These are phyloP conservation scores for Stenolophus ochropezus DNA, from an alignment of 2,888 invertebrate species.

Conservation along the genomic window DNA sequence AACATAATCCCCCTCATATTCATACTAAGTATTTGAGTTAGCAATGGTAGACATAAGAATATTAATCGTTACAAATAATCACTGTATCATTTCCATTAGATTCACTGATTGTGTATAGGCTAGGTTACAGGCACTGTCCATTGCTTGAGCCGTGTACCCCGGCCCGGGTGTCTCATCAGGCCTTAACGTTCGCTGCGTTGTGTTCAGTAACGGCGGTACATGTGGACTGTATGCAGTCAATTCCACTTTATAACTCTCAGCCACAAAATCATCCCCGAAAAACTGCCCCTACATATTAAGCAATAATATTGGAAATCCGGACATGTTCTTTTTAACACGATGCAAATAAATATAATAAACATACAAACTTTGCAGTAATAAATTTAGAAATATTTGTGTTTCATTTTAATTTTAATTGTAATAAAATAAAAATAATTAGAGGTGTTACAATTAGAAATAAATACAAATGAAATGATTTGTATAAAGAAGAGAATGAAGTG, in stretches of 20 bases:
- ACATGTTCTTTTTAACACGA: no score
- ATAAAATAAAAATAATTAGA: no score
- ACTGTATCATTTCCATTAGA: slow-evolving; percentile 50
- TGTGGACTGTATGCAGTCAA: slow-evolving; percentile 21
- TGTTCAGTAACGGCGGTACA: slow-evolving; percentile 27
- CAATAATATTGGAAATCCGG: no score
- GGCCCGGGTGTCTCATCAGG: slow-evolving; percentile 23
- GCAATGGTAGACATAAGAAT: slow-evolving; percentile 35
- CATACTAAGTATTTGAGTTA: slow-evolving; percentile 47
- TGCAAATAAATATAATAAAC: no score
- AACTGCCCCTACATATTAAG: no score
- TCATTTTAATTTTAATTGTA: no score
- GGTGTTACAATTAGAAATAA: no score
- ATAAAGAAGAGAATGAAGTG: not conserved
- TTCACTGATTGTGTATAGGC: slow-evolving; percentile 53
- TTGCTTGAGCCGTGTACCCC: slow-evolving; percentile 3
- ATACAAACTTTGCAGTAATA: no score
- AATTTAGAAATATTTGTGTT: no score
- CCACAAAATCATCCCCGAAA: not conserved
- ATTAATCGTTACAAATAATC: slow-evolving; percentile 54
- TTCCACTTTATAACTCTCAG: not conserved
- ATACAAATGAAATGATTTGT: no score
- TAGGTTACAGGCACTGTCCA: slow-evolving; percentile 19
- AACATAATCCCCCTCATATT: slow-evolving; percentile 43
- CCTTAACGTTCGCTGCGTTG: slow-evolving; percentile 27